Percentiles rank a stretch among this genome's conserved stretches.
phyloP scores from a whole-genome alignment of 2,888 invertebrate species.

The Dolomedes plantarius region DNA sequence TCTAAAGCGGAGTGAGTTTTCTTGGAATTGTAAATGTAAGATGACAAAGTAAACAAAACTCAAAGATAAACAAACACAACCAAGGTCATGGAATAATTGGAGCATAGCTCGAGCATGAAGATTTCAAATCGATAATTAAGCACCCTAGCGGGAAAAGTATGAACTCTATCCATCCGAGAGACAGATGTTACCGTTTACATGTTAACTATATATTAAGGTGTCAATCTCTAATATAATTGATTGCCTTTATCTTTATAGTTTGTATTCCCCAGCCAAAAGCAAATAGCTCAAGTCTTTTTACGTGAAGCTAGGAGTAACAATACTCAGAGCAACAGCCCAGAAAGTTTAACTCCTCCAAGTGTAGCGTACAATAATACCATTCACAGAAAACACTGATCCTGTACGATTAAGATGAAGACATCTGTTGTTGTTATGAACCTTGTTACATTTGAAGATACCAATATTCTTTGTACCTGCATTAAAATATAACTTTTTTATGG shows the following conservation, averaged over 20 bases:
- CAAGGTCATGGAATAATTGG: too few relatives aligned
- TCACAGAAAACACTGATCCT: constrained; percentile 36
- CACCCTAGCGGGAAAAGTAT: too few relatives aligned
- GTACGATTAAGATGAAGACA: background rate
- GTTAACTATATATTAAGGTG: too few relatives aligned
- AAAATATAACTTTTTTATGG: constrained; percentile 30
- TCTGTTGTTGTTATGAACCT: constrained; percentile 48
- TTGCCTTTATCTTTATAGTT: constrained; percentile 56
- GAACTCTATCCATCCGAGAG: too few relatives aligned
- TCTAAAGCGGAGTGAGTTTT: too few relatives aligned
- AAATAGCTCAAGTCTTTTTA: constrained; percentile 47
- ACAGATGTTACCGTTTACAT: too few relatives aligned
- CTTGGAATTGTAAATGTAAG: too few relatives aligned
- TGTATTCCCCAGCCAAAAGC: constrained; percentile 56
- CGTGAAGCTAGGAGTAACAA: background rate
- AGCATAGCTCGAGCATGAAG: too few relatives aligned
- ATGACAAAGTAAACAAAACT: too few relatives aligned
- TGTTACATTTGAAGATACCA: constrained; percentile 49
- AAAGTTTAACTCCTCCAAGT: constrained; percentile 16
- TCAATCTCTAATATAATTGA: too few relatives aligned
- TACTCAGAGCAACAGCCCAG: constrained; percentile 1
- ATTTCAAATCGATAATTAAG: too few relatives aligned
- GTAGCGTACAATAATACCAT: constrained; percentile 22
- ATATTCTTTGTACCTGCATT: constrained; percentile 47
- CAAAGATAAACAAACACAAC: too few relatives aligned